Evolutionary conservation across 2,888 invertebrate species (phyloP).

Genomic region (Euproctis similis): DNA sequence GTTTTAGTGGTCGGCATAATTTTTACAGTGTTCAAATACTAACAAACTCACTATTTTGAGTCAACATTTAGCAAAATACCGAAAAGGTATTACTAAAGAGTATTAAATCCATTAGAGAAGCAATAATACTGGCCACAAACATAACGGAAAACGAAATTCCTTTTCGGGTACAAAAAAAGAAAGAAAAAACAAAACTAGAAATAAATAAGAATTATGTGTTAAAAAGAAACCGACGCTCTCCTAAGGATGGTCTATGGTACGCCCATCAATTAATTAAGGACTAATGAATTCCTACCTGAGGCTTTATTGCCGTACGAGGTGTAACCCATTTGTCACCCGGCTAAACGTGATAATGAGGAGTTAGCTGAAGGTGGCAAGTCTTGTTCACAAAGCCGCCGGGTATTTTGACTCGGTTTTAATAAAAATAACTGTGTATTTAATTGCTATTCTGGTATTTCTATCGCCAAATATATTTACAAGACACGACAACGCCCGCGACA

Average conservation of each 20-base stretch:
- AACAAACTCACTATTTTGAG: too few relatives aligned
- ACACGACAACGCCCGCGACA: too few relatives aligned
- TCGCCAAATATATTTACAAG: too few relatives aligned
- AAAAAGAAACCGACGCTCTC: slow-evolving; percentile 17
- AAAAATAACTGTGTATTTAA: too few relatives aligned
- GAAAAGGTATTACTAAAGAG: too few relatives aligned
- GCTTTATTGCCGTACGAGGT: slow-evolving; percentile 36
- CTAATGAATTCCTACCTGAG: slow-evolving; percentile 54
- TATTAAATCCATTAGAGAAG: too few relatives aligned
- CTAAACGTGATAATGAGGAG: slow-evolving; percentile 49
- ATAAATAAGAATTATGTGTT: slow-evolving; percentile 2
- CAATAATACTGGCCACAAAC: too few relatives aligned
- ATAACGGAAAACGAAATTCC: slow-evolving; percentile 2
- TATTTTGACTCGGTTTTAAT: slow-evolving; percentile 21
- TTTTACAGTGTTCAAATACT: too few relatives aligned
- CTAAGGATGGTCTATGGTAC: slow-evolving; percentile 38
- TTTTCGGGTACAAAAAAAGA: slow-evolving; percentile 5
- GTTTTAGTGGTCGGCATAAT: too few relatives aligned
- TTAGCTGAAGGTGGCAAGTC: too few relatives aligned
- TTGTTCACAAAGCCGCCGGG: slow-evolving; percentile 24
- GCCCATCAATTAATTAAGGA: slow-evolving; percentile 60
- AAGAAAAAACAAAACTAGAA: slow-evolving; percentile 6
- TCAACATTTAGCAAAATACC: too few relatives aligned
- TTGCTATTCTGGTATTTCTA: too few relatives aligned
- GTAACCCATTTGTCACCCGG: slow-evolving; percentile 61